Conservation (phyloP, 35 echinoderm and acorn worm genomes). For the Stichopus chloronotus region DNA sequence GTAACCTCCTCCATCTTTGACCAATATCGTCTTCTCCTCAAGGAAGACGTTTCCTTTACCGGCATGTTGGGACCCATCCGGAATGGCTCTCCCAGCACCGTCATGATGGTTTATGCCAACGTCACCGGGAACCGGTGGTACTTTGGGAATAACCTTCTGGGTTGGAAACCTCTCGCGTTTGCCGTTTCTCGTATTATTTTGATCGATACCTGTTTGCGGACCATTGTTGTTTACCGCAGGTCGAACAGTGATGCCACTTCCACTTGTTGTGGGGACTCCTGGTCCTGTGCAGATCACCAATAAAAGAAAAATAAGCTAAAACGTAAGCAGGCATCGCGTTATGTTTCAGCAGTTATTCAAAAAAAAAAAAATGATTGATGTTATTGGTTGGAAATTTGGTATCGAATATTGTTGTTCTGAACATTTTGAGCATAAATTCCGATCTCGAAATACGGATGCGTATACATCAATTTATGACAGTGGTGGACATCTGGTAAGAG, state of each 20-base stretch:
- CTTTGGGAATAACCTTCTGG: background rate
- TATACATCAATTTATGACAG: too few relatives aligned
- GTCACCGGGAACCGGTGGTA: background rate
- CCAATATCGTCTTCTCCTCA: background rate
- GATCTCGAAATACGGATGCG: too few relatives aligned
- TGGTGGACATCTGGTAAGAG: too few relatives aligned
- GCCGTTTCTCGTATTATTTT: background rate
- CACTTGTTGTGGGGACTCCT: too few relatives aligned
- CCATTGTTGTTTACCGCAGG: background rate
- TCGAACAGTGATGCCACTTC: background rate
- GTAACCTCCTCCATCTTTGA: constrained; percentile 4
- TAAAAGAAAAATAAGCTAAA: too few relatives aligned
- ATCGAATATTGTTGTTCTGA: too few relatives aligned
- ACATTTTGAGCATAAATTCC: too few relatives aligned
- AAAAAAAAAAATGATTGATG: too few relatives aligned
- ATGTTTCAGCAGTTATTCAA: too few relatives aligned
- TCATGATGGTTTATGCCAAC: background rate
- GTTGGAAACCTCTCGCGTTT: background rate
- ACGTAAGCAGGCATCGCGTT: too few relatives aligned
- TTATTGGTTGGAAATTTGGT: too few relatives aligned
- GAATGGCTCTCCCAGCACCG: background rate
- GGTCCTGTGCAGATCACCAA: too few relatives aligned
- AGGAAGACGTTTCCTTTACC: background rate
- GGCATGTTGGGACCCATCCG: background rate
- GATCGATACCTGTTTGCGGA: background rate